Percentiles rank a stretch among this genome's conserved stretches.
These are phyloP conservation scores for Tachina grossa DNA, from an alignment of 2,888 invertebrate species.

Conservation along the genomic window DNA sequence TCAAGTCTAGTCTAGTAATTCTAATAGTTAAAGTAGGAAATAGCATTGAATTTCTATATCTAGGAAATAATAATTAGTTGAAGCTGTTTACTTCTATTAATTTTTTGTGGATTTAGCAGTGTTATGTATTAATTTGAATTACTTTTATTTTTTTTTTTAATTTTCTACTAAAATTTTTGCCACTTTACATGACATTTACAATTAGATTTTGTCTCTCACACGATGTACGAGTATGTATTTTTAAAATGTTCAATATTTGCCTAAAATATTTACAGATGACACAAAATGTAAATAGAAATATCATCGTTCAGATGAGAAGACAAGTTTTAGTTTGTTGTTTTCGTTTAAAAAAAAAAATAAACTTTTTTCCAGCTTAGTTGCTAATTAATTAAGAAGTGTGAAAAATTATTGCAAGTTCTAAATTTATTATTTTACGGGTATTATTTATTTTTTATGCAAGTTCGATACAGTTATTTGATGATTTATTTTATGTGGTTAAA, in stretches of 20 bases:
- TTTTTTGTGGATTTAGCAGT: no score
- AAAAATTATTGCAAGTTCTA: constrained; percentile 3
- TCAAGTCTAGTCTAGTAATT: no score
- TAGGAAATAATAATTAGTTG: no score
- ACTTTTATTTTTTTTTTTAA: no score
- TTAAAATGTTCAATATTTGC: not conserved
- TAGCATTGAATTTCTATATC: no score
- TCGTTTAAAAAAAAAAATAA: not conserved
- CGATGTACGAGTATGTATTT: not conserved
- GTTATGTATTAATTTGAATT: no score
- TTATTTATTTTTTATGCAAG: no score
- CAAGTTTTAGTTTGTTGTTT: not conserved
- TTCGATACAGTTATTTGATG: not conserved
- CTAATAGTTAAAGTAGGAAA: no score
- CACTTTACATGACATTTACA: not conserved
- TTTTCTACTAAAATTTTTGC: no score
- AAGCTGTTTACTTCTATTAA: no score
- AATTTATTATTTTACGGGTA: not conserved
- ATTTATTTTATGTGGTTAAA: no score
- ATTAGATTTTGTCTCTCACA: no score
- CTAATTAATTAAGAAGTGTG: constrained; percentile 43
- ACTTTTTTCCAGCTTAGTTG: constrained; percentile 17
- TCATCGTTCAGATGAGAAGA: not conserved
- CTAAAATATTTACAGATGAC: not conserved
- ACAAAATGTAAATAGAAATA: not conserved